Conservation (phyloP, 2,113 vertebrate genomes). For the Carollia perspicillata region DNA sequence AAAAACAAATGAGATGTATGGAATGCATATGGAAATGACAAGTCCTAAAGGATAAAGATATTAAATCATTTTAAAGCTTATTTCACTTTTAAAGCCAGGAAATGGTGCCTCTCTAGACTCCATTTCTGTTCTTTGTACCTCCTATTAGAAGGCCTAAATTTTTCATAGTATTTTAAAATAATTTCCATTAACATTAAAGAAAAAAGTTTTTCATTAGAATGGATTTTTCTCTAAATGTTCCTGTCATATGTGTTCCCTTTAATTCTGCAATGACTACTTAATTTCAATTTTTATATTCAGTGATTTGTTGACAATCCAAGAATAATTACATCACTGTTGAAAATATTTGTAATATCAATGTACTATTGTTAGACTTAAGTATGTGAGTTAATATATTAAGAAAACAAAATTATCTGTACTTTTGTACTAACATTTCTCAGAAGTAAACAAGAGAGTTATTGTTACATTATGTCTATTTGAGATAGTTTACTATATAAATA, state of each 20-base stretch:
- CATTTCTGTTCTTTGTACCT: conserved; percentile 28
- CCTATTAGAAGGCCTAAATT: background rate
- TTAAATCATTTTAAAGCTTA: conserved; percentile 43
- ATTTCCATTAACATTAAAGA: background rate
- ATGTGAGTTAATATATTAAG: background rate
- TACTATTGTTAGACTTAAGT: background rate
- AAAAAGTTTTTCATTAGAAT: background rate
- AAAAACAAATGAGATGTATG: conserved; percentile 51
- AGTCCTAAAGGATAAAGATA: conserved; percentile 34
- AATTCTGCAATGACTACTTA: background rate
- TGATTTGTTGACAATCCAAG: background rate
- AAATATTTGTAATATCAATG: background rate
- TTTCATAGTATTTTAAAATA: conserved; percentile 32
- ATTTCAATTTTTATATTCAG: background rate
- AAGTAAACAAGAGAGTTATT: background rate
- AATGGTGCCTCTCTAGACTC: conserved; percentile 23
- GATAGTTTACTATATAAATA: background rate
- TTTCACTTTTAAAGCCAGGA: background rate
- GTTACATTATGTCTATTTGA: background rate
- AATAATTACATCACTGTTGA: background rate
- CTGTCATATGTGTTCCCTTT: background rate
- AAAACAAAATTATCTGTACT: background rate
- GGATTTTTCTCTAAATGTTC: background rate
- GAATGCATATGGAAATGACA: conserved; percentile 18
- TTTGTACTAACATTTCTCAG: background rate